Base-by-base conservation (phyloP, 2,888 invertebrate species). In the Caenorhabditis sulstoni region DNA sequence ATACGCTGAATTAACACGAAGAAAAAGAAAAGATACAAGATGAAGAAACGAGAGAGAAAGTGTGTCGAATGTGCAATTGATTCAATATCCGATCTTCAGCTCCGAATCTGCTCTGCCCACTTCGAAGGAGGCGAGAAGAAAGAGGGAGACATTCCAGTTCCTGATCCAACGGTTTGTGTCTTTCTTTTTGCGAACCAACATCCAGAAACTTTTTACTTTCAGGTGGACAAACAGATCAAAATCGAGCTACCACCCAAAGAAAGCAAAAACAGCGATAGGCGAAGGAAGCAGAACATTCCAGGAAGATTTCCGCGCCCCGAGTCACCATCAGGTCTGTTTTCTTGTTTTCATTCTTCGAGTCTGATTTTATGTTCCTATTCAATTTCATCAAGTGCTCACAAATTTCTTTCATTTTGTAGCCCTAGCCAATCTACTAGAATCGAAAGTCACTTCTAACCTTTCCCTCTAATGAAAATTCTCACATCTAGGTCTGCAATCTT, bases 101-200 rank as follows among this genome's bases (percentile, higher is more conserved):
- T 91, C 18, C 89, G 91, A 37, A 91, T 91, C 70, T 91, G 91
- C 81, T 91, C 91, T 18, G 91, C 91, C 18, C 91, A 91, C 80
- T 91, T 91, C 75, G 86, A 87, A 79, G 91, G 91, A n/a, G 91
- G 91, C 18, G 91, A 91, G 81, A 91, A 91, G 83, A 85, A 85
- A 59, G 91, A 91, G 79, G 91, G 91, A 18, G 91, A 91, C 82
- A 90, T 91, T 53, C 91, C 91, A 5, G 91, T 91, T 0, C 89
- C 91, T 11, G 91, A 91, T 86, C 91, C 91, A 1, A 86, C 88
- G 80, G 89, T 90, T 65, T 71, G 68, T 29, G 37, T 23, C 49
- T n/a, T n/a, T n/a, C n/a, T n/a, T n/a, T n/a, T n/a, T n/a, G n/a
- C n/a, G n/a, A n/a, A n/a, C n/a, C n/a, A n/a, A n/a, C n/a, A n/a